phyloP scores from a whole-genome alignment of 2,888 invertebrate genomes.

The Hecatera dysodea region DNA sequence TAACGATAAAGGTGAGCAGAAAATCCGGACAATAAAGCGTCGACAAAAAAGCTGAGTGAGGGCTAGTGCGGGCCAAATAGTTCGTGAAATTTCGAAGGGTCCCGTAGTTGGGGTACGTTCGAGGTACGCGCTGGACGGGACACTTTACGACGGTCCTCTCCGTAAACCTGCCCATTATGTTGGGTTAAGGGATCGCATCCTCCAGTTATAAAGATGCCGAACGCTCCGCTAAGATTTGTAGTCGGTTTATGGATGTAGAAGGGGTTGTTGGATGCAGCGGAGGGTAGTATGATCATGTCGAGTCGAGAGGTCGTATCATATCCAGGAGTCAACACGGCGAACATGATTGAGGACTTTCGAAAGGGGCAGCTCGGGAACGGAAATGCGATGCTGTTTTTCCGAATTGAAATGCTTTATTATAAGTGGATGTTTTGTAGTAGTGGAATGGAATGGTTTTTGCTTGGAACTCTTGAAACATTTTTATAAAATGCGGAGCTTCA shows the following conservation, averaged over 20 bases:
- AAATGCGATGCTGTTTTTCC: slow-evolving; percentile 73
- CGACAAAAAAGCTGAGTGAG: slow-evolving; percentile 88
- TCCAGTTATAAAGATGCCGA: slow-evolving; percentile 90
- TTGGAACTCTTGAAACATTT: slow-evolving; percentile 2
- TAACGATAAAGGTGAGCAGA: slow-evolving; percentile 90
- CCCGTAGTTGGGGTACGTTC: slow-evolving; percentile 74
- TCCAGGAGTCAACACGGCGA: slow-evolving; percentile 89
- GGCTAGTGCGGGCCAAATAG: slow-evolving; percentile 90
- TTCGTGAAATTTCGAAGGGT: slow-evolving; percentile 90
- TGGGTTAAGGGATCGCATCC: slow-evolving; percentile 89
- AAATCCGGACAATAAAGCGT: slow-evolving; percentile 90
- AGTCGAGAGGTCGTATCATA: slow-evolving; percentile 88
- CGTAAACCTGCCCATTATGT: slow-evolving; percentile 90
- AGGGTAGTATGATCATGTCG: slow-evolving; percentile 89
- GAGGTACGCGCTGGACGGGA: slow-evolving; percentile 79
- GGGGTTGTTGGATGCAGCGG: slow-evolving; percentile 86
- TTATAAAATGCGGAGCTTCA: slow-evolving; percentile 7
- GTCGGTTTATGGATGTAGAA: slow-evolving; percentile 89
- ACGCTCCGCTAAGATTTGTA: slow-evolving; percentile 88
- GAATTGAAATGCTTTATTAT: slow-evolving; percentile 70
- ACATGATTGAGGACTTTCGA: slow-evolving; percentile 85
- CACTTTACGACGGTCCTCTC: slow-evolving; percentile 90
- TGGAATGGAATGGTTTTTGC: slow-evolving; percentile 34
- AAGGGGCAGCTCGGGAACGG: slow-evolving; percentile 79
- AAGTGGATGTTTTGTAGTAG: slow-evolving; percentile 56